phyloP scores from a whole-genome alignment of 2,113 vertebrate genomes.

The Nannospalax galili region DNA sequence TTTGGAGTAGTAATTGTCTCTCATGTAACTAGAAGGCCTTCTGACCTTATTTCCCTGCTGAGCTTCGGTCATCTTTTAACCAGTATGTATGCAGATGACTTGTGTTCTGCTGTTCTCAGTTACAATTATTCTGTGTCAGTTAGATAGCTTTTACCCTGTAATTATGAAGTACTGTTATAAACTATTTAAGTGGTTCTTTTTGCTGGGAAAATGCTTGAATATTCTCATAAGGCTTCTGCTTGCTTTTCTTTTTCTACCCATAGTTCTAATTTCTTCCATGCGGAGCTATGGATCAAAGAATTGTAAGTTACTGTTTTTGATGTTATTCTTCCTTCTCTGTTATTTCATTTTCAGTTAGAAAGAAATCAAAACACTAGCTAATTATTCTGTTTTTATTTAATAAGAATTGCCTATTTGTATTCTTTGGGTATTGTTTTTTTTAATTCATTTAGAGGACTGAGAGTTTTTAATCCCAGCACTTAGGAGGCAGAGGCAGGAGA shows the following conservation, averaged over 20 bases:
- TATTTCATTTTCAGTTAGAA: conserved; percentile 61
- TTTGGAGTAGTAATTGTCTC: conserved; percentile 37
- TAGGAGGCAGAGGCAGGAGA: no score
- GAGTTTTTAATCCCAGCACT: no score
- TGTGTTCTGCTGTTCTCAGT: conserved; percentile 30
- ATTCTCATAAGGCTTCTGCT: conserved; percentile 14
- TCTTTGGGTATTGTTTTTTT: conserved; percentile 47
- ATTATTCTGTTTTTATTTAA: conserved; percentile 21
- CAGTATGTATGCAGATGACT: neutral
- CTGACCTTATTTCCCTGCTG: conserved; percentile 39
- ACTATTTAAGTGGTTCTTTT: conserved; percentile 50
- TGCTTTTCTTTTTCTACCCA: conserved; percentile 10
- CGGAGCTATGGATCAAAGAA: conserved; percentile 98
- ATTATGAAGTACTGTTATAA: conserved; percentile 14
- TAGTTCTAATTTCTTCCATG: conserved; percentile 93
- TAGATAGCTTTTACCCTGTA: neutral
- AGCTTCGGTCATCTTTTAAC: conserved; percentile 44
- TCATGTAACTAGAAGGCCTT: neutral
- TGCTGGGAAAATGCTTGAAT: conserved; percentile 51
- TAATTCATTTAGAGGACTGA: neutral
- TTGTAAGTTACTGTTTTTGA: conserved; percentile 88
- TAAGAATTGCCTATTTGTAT: conserved; percentile 45
- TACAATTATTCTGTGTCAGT: conserved; percentile 39
- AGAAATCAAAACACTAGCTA: conserved; percentile 9
- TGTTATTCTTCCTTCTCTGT: conserved; percentile 2